Percentiles rank a stretch among this genome's conserved stretches.
Evolutionary conservation across 2,888 invertebrate genomes (phyloP).

Genomic region (Eupithecia pulchellata): DNA sequence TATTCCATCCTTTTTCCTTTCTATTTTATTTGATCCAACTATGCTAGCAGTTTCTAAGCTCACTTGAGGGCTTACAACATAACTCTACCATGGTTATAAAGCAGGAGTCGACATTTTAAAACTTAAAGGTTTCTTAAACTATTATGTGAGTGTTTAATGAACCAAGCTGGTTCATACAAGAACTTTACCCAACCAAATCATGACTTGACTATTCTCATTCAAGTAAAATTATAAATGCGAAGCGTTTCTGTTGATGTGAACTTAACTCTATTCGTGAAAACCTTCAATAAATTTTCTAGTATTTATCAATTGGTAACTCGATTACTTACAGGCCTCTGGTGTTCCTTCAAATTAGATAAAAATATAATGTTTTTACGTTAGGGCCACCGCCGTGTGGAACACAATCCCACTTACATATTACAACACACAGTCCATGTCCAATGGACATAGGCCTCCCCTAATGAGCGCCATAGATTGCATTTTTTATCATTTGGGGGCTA

Average conservation of each 20-base stretch:
- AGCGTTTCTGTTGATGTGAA: background rate
- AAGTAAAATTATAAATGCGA: background rate
- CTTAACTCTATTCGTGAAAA: no score
- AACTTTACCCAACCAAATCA: background rate
- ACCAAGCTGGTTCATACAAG: background rate
- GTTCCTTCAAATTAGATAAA: no score
- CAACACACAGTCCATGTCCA: no score
- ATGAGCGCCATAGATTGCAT: no score
- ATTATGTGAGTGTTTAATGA: background rate
- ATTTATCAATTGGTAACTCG: no score
- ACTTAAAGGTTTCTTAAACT: background rate
- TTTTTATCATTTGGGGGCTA: no score
- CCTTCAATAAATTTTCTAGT: no score
- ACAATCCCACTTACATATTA: background rate
- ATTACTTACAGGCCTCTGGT: no score
- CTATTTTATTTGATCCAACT: background rate
- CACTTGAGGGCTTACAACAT: background rate
- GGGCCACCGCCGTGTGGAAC: no score
- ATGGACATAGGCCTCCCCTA: no score
- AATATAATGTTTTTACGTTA: background rate
- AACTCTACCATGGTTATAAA: background rate
- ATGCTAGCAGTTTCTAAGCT: background rate
- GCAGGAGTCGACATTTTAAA: background rate
- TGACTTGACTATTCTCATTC: background rate
- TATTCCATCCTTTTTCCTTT: background rate